These are phyloP conservation scores for Podarcis siculus DNA, from an alignment of 2,797 vertebrate genomes.

Conservation along the genomic window DNA sequence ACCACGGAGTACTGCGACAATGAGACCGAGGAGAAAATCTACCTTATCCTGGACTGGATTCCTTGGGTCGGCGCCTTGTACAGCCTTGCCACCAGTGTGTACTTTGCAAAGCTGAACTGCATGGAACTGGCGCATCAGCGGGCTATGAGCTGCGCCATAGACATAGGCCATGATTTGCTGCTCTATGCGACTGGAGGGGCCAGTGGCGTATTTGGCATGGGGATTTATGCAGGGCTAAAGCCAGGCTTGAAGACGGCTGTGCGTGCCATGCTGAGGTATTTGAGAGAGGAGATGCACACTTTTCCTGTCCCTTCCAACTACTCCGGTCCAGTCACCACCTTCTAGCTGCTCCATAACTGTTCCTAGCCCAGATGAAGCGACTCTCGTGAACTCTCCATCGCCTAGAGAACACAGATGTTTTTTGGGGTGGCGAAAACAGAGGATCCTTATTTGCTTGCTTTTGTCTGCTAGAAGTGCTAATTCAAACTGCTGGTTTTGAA, in stretches of 20 bases:
- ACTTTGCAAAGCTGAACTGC: slow-evolving; percentile 88
- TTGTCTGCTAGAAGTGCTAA: too few relatives aligned
- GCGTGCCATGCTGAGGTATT: too few relatives aligned
- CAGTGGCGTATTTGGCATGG: slow-evolving; percentile 73
- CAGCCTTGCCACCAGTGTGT: slow-evolving; percentile 88
- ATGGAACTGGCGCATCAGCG: slow-evolving; percentile 80
- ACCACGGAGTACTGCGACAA: slow-evolving; percentile 69
- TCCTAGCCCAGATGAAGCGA: too few relatives aligned
- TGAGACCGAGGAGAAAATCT: slow-evolving; percentile 77
- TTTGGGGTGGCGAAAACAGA: too few relatives aligned
- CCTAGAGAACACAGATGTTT: too few relatives aligned
- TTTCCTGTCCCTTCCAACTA: too few relatives aligned
- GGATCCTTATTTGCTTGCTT: too few relatives aligned
- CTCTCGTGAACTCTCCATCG: too few relatives aligned
- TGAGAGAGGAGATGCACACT: too few relatives aligned
- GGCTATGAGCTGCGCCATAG: slow-evolving; percentile 84
- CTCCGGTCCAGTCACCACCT: too few relatives aligned
- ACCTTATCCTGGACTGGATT: slow-evolving; percentile 81
- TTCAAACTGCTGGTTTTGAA: too few relatives aligned
- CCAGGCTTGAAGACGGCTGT: slow-evolving; percentile 55
- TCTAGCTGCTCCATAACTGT: too few relatives aligned
- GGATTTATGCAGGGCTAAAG: slow-evolving; percentile 81
- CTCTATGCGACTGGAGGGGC: slow-evolving; percentile 76
- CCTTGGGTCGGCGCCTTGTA: slow-evolving; percentile 86
- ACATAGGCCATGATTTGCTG: slow-evolving; percentile 87